Conservation (phyloP, 2,113 vertebrate species). For the Sialia sialis region DNA sequence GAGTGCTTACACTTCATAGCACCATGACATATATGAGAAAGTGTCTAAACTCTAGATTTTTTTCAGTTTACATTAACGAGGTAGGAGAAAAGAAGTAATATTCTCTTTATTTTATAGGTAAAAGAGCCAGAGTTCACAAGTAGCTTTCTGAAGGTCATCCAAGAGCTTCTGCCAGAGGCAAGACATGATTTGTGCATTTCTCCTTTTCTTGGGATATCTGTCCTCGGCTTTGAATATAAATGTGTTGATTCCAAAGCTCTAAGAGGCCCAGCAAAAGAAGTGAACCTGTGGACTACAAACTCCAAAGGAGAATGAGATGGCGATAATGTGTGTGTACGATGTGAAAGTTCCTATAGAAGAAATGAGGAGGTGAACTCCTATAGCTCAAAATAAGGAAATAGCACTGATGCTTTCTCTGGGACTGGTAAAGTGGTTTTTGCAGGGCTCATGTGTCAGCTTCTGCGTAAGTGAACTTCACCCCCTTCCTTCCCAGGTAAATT, state of each 20-base stretch:
- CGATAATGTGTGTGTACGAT: background rate
- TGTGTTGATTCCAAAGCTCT: background rate
- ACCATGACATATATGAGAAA: background rate
- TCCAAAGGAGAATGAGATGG: background rate
- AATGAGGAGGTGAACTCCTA: constrained; percentile 48
- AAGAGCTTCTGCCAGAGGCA: background rate
- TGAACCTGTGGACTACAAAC: background rate
- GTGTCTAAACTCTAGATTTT: background rate
- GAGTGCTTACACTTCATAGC: background rate
- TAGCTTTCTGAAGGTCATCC: background rate
- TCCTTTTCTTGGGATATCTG: background rate
- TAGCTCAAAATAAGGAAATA: constrained; percentile 32
- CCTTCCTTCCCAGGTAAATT: constrained; percentile 28
- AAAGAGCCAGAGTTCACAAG: background rate
- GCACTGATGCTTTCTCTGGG: background rate
- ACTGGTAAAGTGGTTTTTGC: constrained; percentile 34
- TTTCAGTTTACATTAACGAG: accelerated
- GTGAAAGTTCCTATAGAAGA: constrained; percentile 23
- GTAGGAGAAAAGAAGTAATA: background rate
- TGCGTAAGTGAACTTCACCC: constrained; percentile 2
- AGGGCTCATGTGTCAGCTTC: constrained; percentile 20
- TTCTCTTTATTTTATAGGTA: background rate
- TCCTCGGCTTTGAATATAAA: background rate
- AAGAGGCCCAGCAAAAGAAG: background rate
- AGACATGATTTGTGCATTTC: background rate